Evolutionary conservation across 1,140 invertebrate species (phyloP).

Genomic region (Hormaphis cornu): DNA sequence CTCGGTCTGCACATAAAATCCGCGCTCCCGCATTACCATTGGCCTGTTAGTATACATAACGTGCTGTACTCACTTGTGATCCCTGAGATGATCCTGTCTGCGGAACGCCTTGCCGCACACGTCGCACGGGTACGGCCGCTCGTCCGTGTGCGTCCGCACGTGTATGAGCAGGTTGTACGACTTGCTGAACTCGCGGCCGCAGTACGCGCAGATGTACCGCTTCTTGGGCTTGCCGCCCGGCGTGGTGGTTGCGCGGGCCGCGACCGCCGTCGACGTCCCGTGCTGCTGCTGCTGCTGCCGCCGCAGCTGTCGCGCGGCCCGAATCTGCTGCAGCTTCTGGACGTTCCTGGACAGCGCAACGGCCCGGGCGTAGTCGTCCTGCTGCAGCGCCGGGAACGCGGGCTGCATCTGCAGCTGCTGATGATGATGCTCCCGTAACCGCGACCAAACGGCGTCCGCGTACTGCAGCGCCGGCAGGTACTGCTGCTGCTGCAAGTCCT

Average conservation of each 20-base stretch:
- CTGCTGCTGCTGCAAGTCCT: no score
- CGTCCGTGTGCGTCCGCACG: constrained; percentile 94
- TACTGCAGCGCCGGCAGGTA: background rate
- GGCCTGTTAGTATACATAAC: no score
- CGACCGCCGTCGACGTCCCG: background rate
- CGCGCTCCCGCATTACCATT: no score
- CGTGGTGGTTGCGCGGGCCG: no score
- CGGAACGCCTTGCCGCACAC: constrained; percentile 96
- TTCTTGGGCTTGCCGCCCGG: constrained; percentile 81
- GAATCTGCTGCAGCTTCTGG: constrained; percentile 23
- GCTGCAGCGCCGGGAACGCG: constrained; percentile 38
- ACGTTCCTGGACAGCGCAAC: constrained; percentile 8
- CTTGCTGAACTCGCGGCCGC: constrained; percentile 93
- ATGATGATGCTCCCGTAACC: background rate
- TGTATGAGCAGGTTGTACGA: constrained; percentile 96
- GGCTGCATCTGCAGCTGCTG: background rate
- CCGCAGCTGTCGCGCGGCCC: constrained; percentile 44
- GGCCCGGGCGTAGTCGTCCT: constrained; percentile 4
- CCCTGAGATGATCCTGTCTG: constrained; percentile 88
- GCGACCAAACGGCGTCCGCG: constrained; percentile 14
- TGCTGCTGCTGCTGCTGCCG: constrained; percentile 42
- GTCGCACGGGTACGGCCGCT: constrained; percentile 93
- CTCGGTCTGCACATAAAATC: no score
- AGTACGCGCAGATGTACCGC: constrained; percentile 97
- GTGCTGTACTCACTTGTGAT: constrained; percentile 73